phyloP scores from a whole-genome alignment of 2,797 vertebrate species.

The Parauchenoglanis punctatus region DNA sequence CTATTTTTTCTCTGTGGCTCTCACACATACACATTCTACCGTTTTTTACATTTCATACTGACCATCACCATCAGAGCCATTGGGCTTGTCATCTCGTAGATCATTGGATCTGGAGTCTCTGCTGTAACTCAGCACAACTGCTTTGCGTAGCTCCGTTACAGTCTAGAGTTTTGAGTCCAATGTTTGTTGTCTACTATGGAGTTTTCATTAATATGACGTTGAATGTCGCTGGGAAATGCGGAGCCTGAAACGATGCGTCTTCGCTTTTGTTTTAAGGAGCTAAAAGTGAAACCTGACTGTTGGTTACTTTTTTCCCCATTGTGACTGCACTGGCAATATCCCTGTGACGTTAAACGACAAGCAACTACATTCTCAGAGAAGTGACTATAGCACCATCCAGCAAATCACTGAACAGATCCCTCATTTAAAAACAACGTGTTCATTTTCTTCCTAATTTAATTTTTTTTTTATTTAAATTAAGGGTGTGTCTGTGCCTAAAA shows the following conservation, averaged over 20 bases:
- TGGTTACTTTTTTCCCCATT: background rate
- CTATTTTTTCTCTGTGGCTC: too few relatives aligned
- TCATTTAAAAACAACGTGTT: too few relatives aligned
- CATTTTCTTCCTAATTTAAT: background rate
- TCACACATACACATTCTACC: too few relatives aligned
- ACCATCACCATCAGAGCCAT: too few relatives aligned
- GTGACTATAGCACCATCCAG: background rate
- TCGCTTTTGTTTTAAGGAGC: background rate
- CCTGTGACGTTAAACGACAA: background rate
- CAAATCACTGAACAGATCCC: background rate
- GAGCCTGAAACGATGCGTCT: background rate
- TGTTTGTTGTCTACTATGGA: background rate
- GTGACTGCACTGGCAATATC: background rate
- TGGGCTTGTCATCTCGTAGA: too few relatives aligned
- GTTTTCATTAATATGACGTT: background rate
- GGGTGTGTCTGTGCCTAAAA: background rate
- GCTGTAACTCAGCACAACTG: too few relatives aligned
- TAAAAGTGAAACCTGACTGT: background rate
- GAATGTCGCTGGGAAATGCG: background rate
- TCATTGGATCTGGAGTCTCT: too few relatives aligned
- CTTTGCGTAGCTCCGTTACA: background rate
- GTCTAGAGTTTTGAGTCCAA: background rate
- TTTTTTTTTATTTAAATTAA: background rate
- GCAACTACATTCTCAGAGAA: background rate
- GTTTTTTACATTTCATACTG: too few relatives aligned